Evolutionary conservation across 2,113 vertebrate species (phyloP).

Genomic region (Phylloscopus whistleri): DNA sequence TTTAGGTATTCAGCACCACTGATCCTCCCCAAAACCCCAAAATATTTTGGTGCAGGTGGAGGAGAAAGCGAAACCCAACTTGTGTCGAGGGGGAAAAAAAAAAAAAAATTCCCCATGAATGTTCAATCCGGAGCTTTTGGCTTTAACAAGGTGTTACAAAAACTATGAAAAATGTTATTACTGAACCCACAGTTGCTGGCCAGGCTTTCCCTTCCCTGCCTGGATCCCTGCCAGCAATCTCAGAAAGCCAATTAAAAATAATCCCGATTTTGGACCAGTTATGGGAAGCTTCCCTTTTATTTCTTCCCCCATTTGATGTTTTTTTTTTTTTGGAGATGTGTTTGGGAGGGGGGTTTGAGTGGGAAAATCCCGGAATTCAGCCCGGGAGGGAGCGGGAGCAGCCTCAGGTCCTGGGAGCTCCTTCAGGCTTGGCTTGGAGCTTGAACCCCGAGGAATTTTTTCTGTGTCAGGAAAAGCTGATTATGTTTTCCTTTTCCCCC

Average conservation of each 20-base stretch:
- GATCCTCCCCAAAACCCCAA: neutral
- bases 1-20: rapidly evolving
- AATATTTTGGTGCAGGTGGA: neutral
- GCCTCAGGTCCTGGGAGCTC: neutral
- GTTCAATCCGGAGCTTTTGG: constrained; percentile 49
- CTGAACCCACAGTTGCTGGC: constrained; percentile 36
- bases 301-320: rapidly evolving
- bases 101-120: neutral
- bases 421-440: rapidly evolving
- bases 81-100: neutral
- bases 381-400: rapidly evolving
- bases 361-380: neutral
- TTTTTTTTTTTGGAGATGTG: neutral
- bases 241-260: constrained; percentile 55
- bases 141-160: constrained; percentile 73
- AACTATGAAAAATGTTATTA: constrained; percentile 59
- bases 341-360: neutral
- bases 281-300: neutral
- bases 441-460: neutral
- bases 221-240: constrained; percentile 23
- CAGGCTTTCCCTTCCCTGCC: constrained; percentile 15
- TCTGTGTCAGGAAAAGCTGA: neutral
- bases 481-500: neutral
- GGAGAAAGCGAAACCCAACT: neutral
- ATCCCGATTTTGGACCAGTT: neutral